Evolutionary conservation across 2,888 invertebrate genomes (phyloP).

Genomic region (Caenorhabditis sp.): DNA sequence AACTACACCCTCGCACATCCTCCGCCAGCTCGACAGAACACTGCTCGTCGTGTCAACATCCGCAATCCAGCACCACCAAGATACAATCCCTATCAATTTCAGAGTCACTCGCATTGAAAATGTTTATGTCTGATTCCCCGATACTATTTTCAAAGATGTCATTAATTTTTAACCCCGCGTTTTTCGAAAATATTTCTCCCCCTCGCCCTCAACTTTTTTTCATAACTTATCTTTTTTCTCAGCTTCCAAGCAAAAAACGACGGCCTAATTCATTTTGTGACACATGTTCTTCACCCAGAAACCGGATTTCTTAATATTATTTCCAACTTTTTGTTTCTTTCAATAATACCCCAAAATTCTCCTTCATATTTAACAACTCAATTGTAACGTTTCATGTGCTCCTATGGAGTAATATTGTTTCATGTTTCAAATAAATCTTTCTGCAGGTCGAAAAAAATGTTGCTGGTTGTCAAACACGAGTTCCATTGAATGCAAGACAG

Average conservation of each 20-base stretch:
- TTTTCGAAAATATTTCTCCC: neutral
- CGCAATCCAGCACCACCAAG: neutral
- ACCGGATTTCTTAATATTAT: neutral
- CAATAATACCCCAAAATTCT: constrained; percentile 14
- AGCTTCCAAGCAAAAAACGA: neutral
- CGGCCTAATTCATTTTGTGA: constrained; percentile 2
- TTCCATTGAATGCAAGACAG: too few relatives aligned
- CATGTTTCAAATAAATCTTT: constrained; percentile 30
- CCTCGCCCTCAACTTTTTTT: neutral
- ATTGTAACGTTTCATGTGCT: neutral
- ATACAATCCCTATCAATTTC: too few relatives aligned
- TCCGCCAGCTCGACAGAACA: neutral
- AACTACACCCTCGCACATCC: neutral
- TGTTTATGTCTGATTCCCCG: too few relatives aligned
- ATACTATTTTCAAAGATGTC: neutral
- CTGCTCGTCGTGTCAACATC: neutral
- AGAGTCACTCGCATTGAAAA: too few relatives aligned
- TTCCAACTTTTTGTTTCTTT: constrained; percentile 15
- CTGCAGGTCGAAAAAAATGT: constrained; percentile 21
- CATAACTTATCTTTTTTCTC: neutral
- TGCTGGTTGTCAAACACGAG: too few relatives aligned
- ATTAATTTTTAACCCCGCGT: neutral
- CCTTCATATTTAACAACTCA: neutral
- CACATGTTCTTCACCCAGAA: neutral
- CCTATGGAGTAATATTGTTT: neutral